Percentiles rank a stretch among this genome's conserved stretches.
Conservation (phyloP, 2,888 invertebrate species). For the Brassicogethes aeneus region DNA sequence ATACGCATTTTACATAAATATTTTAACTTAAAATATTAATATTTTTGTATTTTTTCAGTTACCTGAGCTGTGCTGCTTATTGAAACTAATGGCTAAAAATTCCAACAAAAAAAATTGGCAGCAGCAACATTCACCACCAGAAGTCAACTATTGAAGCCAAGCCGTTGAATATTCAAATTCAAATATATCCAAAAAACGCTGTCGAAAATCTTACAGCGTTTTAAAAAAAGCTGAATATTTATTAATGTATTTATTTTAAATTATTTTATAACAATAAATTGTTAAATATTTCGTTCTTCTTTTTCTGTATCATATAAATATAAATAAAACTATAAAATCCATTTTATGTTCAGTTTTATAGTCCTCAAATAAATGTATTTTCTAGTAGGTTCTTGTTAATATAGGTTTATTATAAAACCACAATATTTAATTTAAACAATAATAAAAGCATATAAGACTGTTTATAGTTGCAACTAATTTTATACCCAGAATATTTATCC, state of each 20-base stretch:
- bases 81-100: conserved; percentile 8
- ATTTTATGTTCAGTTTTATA: background rate
- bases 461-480: background rate
- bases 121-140: conserved; percentile 16
- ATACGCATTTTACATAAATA: too few relatives aligned
- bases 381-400: background rate
- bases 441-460: background rate
- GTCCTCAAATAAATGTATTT: background rate
- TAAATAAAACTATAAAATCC: too few relatives aligned
- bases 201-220: conserved; percentile 11
- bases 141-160: conserved; percentile 18
- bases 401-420: too few relatives aligned
- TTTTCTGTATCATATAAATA: background rate
- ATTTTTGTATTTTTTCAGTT: conserved; percentile 18
- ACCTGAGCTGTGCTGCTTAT: conserved; percentile 21
- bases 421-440: background rate
- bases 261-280: conserved; percentile 15
- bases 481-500: too few relatives aligned
- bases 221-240: conserved; percentile 14
- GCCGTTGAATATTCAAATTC: too few relatives aligned
- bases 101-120: conserved; percentile 4
- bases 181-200: too few relatives aligned
- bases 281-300: background rate
- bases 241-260: conserved; percentile 19
- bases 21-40: too few relatives aligned